These are phyloP conservation scores for Bombus turneri DNA, from an alignment of 1,140 invertebrate genomes.

Conservation along the genomic window DNA sequence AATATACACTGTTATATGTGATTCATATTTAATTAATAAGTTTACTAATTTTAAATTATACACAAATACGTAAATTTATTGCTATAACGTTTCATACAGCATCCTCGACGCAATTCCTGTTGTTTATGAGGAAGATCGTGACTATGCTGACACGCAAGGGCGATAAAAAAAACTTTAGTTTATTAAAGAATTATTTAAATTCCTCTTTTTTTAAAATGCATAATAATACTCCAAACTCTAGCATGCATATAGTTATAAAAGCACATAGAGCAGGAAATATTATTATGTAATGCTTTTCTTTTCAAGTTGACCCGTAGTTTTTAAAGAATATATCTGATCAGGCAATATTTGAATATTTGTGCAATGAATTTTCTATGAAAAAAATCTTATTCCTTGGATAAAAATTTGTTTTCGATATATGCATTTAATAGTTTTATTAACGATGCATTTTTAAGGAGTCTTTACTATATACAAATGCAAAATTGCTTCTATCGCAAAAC, in stretches of 20 bases:
- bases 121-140: constrained; percentile 65
- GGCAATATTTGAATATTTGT: constrained; percentile 27
- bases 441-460: constrained; percentile 28
- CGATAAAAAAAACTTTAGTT: constrained; percentile 56
- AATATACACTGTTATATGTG: constrained; percentile 58
- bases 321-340: constrained; percentile 23
- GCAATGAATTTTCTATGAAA: constrained; percentile 45
- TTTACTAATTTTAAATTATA: constrained; percentile 71
- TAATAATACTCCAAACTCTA: constrained; percentile 41
- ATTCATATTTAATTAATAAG: constrained; percentile 69
- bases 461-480: constrained; percentile 62
- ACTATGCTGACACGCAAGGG: constrained; percentile 59
- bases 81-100: constrained; percentile 71
- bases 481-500: constrained; percentile 56
- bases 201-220: constrained; percentile 14
- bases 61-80: constrained; percentile 73
- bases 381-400: constrained; percentile 42
- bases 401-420: constrained; percentile 51
- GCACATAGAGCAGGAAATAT: constrained; percentile 33
- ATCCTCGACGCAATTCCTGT: constrained; percentile 66
- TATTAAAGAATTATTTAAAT: constrained; percentile 27
- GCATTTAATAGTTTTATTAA: constrained; percentile 47
- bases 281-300: constrained; percentile 17
- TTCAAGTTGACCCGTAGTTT: constrained; percentile 6
- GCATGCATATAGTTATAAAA: constrained; percentile 5